These are phyloP conservation scores for Musca vetustissima DNA, from an alignment of 1,140 invertebrate species.

Conservation along the genomic window DNA sequence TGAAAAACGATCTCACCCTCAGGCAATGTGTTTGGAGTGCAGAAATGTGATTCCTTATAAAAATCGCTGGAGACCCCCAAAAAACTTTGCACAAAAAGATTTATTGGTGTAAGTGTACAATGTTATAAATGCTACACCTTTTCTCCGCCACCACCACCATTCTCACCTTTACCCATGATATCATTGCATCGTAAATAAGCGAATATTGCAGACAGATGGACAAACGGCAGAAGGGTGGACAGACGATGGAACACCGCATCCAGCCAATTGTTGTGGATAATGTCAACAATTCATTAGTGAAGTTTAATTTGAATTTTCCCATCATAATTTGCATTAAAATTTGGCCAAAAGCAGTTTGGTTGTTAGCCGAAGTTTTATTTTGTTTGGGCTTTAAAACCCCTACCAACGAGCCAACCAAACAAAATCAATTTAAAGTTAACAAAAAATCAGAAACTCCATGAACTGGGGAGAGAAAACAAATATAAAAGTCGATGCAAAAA, in stretches of 20 bases:
- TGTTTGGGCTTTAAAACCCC: neutral
- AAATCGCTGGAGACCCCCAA: neutral
- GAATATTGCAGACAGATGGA: neutral
- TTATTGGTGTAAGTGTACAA: neutral
- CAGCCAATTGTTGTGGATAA: slow-evolving; percentile 19
- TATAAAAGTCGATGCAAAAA: too few relatives aligned
- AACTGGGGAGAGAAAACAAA: too few relatives aligned
- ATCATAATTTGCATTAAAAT: slow-evolving; percentile 50
- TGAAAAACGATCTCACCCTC: slow-evolving; percentile 18
- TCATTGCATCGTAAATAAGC: neutral
- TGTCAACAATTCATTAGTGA: slow-evolving; percentile 28
- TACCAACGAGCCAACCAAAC: too few relatives aligned
- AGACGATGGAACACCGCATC: too few relatives aligned
- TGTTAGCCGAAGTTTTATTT: neutral
- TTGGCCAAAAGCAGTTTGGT: slow-evolving; percentile 33
- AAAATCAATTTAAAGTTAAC: too few relatives aligned
- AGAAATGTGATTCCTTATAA: slow-evolving; percentile 4
- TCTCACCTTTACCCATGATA: neutral
- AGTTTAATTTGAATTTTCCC: slow-evolving; percentile 43
- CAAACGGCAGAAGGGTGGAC: too few relatives aligned
- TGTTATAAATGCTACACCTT: neutral
- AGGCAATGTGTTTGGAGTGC: slow-evolving; percentile 11
- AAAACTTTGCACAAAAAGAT: neutral
- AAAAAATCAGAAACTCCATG: too few relatives aligned
- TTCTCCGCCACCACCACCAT: neutral